Conservation (phyloP, 2,888 invertebrate genomes). For the Cheiracanthium punctorium region DNA sequence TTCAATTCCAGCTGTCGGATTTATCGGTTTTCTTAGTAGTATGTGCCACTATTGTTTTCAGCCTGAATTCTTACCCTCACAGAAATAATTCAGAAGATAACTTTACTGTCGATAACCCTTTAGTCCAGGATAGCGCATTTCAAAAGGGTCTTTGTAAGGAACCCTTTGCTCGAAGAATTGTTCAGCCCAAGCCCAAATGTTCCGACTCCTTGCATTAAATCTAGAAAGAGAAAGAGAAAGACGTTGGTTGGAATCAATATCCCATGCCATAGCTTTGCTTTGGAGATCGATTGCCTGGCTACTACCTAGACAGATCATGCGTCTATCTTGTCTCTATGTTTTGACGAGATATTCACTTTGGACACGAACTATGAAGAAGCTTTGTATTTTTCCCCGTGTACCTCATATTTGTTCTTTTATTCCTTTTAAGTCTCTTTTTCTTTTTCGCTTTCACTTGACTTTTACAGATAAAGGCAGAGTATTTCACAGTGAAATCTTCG, state of each 20-base stretch:
- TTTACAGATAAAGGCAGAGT: not conserved
- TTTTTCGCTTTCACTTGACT: slow-evolving; percentile 12
- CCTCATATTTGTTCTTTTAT: not conserved
- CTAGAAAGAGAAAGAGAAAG: no score
- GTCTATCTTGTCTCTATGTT: slow-evolving; percentile 64
- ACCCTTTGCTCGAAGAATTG: slow-evolving; percentile 38
- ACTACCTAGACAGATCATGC: slow-evolving; percentile 64
- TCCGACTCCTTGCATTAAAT: slow-evolving; percentile 3
- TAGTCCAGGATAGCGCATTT: slow-evolving; percentile 46
- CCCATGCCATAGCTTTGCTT: slow-evolving; percentile 21
- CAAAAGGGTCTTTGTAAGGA: slow-evolving; percentile 56
- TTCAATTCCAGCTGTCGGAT: slow-evolving; percentile 54
- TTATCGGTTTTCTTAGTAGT: slow-evolving; percentile 57
- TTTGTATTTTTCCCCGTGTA: not conserved
- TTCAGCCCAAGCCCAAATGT: slow-evolving; percentile 10
- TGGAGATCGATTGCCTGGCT: slow-evolving; percentile 62
- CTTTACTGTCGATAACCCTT: slow-evolving; percentile 57
- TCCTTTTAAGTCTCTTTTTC: not conserved
- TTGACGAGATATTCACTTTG: slow-evolving; percentile 57
- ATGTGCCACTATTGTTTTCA: slow-evolving; percentile 45
- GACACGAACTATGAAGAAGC: slow-evolving; percentile 8
- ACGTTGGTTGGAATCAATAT: slow-evolving; percentile 54
- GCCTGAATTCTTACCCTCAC: slow-evolving; percentile 6
- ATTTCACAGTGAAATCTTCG: not conserved
- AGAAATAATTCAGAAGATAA: slow-evolving; percentile 51